Conservation (phyloP, 1,140 invertebrate species). For the Caenorhabditis inopinata region DNA sequence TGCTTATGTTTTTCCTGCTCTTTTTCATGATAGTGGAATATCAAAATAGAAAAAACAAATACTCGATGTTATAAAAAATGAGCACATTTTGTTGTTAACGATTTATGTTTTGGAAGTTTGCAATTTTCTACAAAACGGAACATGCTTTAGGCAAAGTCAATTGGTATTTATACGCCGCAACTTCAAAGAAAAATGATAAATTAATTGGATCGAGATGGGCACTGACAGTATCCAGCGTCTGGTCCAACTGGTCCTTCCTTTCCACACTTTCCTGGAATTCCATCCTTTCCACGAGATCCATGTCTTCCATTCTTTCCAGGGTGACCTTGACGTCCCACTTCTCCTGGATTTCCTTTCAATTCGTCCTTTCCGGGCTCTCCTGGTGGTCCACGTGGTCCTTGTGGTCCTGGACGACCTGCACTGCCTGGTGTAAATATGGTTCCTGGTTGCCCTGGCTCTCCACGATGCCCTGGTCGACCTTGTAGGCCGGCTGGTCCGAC, state of each 20-base stretch:
- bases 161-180: no score
- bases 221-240: slow-evolving; percentile 42
- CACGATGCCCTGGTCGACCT: slow-evolving; percentile 20
- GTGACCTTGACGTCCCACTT: slow-evolving; percentile 28
- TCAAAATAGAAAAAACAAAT: no score
- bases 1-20: no score
- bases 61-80: no score
- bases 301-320: slow-evolving; percentile 35
- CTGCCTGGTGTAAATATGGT: neutral
- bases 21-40: no score
- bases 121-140: no score
- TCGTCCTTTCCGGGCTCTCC: slow-evolving; percentile 43
- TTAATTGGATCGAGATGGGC: slow-evolving; percentile 27
- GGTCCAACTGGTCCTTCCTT: slow-evolving; percentile 5
- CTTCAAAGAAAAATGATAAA: neutral
- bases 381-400: slow-evolving; percentile 30
- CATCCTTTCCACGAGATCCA: slow-evolving; percentile 38
- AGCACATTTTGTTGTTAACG: no score
- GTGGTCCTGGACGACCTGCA: slow-evolving; percentile 36
- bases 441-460: slow-evolving; percentile 16
- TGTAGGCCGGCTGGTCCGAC: neutral
- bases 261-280: slow-evolving; percentile 28
- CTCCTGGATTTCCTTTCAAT: slow-evolving; percentile 30
- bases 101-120: no score
- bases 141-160: no score